Conservation (phyloP, 2,888 invertebrate species). For the Poecilus cupreus region DNA sequence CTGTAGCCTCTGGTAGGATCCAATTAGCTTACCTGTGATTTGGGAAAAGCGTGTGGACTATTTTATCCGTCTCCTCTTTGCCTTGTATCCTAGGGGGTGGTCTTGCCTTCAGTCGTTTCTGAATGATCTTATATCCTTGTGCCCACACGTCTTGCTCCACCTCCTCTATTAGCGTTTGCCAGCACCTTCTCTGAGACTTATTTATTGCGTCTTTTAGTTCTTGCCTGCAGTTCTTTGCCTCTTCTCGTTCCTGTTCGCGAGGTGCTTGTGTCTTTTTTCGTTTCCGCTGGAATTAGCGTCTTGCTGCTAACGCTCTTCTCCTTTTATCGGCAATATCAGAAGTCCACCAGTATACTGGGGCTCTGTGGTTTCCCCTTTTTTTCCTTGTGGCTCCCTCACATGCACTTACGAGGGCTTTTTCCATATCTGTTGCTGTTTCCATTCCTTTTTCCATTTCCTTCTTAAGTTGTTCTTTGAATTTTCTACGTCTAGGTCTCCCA, state of each 20-base stretch:
- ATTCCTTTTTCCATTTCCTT: neutral
- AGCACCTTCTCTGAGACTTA: conserved; percentile 39
- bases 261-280: neutral
- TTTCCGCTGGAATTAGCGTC: neutral
- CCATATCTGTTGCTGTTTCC: neutral
- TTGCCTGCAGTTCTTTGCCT: neutral
- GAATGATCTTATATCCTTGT: conserved; percentile 44
- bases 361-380: neutral
- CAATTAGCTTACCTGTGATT: neutral
- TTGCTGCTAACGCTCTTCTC: neutral
- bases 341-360: conserved; percentile 24
- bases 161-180: conserved; percentile 49
- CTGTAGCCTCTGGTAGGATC: neutral
- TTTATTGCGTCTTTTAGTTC: neutral
- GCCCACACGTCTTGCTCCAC: conserved; percentile 56
- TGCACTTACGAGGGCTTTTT: neutral
- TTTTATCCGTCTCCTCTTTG: conserved; percentile 1
- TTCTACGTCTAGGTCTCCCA: neutral
- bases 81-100: neutral
- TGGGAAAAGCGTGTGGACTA: conserved; percentile 30
- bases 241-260: neutral
- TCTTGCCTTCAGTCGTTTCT: neutral
- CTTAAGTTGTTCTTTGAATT: neutral
- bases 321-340: neutral
- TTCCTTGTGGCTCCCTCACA: neutral